These are phyloP conservation scores for Nematolebias whitei DNA, from an alignment of 2,113 vertebrate species.

Conservation along the genomic window DNA sequence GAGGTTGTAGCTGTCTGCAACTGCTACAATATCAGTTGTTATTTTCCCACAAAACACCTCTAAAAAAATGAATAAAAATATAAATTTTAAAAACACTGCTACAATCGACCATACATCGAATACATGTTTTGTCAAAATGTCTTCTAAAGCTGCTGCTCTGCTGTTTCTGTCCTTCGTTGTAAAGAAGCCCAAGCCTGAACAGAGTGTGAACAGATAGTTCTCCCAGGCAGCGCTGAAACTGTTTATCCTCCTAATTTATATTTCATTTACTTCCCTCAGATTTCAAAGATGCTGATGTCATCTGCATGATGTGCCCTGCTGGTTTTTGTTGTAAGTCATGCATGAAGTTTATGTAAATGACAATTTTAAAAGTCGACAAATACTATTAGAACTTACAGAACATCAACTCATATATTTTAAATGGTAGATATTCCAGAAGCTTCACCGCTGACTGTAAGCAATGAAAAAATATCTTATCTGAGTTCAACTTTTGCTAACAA, in stretches of 20 bases:
- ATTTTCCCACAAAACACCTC: too few relatives aligned
- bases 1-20: too few relatives aligned
- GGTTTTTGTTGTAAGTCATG: neutral
- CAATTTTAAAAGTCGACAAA: slow-evolving; percentile 27
- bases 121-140: too few relatives aligned
- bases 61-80: too few relatives aligned
- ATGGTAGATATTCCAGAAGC: neutral
- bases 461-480: slow-evolving; percentile 6
- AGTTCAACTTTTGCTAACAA: slow-evolving; percentile 12
- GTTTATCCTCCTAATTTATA: neutral
- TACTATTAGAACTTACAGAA: too few relatives aligned
- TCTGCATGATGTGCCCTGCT: neutral
- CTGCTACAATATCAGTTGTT: too few relatives aligned
- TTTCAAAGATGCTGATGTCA: neutral
- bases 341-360: neutral
- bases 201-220: neutral
- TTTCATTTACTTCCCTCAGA: too few relatives aligned
- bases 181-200: too few relatives aligned
- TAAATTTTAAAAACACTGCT: too few relatives aligned
- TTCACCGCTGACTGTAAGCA: slow-evolving; percentile 1
- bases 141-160: too few relatives aligned
- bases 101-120: too few relatives aligned
- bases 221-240: neutral
- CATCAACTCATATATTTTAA: slow-evolving; percentile 28
- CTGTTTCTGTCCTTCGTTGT: too few relatives aligned